Base-by-base conservation (phyloP, 2,113 vertebrate genomes). In the Protobothrops flavoviridis region DNA sequence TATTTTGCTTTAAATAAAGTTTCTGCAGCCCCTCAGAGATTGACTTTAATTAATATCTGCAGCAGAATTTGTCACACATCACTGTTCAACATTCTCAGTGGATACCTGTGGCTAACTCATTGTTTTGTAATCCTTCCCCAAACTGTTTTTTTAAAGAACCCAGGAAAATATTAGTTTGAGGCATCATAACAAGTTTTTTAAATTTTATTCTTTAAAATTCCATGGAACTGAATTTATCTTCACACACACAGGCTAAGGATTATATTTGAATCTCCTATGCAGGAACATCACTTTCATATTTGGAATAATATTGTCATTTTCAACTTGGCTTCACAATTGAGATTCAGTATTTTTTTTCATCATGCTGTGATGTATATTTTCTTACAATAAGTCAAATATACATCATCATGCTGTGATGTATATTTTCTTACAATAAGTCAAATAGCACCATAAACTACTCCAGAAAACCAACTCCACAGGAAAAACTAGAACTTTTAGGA, bases 1-100 rank as follows among this genome's bases (percentile, higher is more conserved):
- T 96, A 96, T 96, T 97, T 96, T 96, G 92, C 85, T 95, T 96
- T 94, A 97, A 95, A 96, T 91, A 93, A 94, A 95, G 93, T 94
- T 94, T 92, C 88, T 95, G 92, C 95, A 94, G 95, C 94, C 95
- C 92, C 94, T 97, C 95, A 85, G 97, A 97, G 92, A 93, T 59
- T 93, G 50, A 81, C 94, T 96, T 97, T 96, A 96, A 94, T 95
- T 96, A 96, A 95, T 96, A 95, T 94, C 94, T 92, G 89, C 92
- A 94, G 87, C 90, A 93, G 3, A 91, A 81, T 91, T 93, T 95
- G 55, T 85, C 90, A 0, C 85, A 85, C 0, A 4, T 53, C 89
- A 11, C 33, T 43, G 94, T 96, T 93, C 92, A 95, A 55, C 56
- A 24, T 94, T 95, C 93, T 93, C 90, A 64, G 52, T 64, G 23